These are phyloP conservation scores for Hipparchia semele DNA, from an alignment of 2,888 invertebrate species.

Conservation along the genomic window DNA sequence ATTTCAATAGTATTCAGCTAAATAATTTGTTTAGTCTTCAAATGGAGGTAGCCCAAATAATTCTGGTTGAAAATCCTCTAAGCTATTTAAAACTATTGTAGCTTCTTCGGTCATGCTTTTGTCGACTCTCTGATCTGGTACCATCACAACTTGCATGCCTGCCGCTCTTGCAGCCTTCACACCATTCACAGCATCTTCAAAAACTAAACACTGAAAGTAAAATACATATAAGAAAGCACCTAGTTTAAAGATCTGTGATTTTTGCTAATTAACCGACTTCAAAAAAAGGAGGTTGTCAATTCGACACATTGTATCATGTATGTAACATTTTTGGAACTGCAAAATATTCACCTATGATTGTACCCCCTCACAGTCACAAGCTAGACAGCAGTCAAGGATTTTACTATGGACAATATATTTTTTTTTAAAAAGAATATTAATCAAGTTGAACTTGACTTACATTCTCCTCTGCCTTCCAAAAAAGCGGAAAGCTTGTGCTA, in stretches of 20 bases:
- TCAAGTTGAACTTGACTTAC: no score
- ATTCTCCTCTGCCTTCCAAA: no score
- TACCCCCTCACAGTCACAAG: no score
- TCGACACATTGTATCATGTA: no score
- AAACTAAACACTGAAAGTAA: constrained; percentile 87
- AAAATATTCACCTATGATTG: no score
- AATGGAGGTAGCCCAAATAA: constrained; percentile 91
- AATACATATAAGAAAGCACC: background rate
- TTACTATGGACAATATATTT: no score
- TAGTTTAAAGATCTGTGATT: background rate
- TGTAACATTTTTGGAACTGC: no score
- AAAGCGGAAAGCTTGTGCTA: no score
- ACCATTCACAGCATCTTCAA: constrained; percentile 96
- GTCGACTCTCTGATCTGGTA: constrained; percentile 85
- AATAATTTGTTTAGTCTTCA: constrained; percentile 43
- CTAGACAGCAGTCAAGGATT: no score
- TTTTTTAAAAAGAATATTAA: no score
- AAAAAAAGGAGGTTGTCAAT: no score
- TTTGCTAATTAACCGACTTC: no score
- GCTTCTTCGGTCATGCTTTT: constrained; percentile 73
- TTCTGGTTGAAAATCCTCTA: constrained; percentile 92
- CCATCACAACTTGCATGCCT: constrained; percentile 94
- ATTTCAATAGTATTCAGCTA: background rate
- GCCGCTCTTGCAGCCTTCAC: constrained; percentile 90
- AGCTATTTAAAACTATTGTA: constrained; percentile 86